Evolutionary conservation across 2,888 invertebrate genomes (phyloP), one percentile per base, ranked within the genome.

Genomic region (Acrobasis suavella): DNA sequence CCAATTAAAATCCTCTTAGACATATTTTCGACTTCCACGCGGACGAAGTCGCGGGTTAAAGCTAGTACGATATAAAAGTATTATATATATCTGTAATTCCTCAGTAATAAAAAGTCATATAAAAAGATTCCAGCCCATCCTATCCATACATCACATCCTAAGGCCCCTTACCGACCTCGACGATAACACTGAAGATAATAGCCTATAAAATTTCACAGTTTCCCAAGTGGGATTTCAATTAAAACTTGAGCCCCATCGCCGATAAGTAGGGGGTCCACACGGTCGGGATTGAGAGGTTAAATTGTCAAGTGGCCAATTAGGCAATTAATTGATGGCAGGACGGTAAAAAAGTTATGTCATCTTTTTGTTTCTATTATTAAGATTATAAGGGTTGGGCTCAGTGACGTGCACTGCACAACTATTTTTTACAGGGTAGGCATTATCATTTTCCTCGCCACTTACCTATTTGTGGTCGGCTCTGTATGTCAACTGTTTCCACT

Each of bases 191-290:
- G 72, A 79, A 74, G 74, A 75, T 78, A 78, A 83, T 81, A 74
- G 78, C 67, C 78, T 71, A 81, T 83, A 81, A 80, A 80, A 82
- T 84, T 83, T 82, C 78, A 78, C 76, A 81, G 81, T 78, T 76
- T 77, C 78, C 76, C 76, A 69, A 79, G 77, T 77, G 66, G 63
- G 69, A 73, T 81, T 85, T 85, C 85, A 85, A 85, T 85, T 85
- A 85, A 83, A 85, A 85, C 84, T 85, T 84, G 72, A 76, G 69
- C 79, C 71, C 67, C 72, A 62, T 64, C 76, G 75, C 74, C 76
- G 74, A 76, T 78, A 68, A 72, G 67, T 72, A 72, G 72, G 71
- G 72, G 62, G 60, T 22, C 72, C 69, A 70, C 62, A 15, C 49
- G 49, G 55, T 62, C 12, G 52, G 55, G 38, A 62, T 62, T 46